Percentiles rank a stretch among this genome's conserved stretches.
Evolutionary conservation across 1,140 invertebrate genomes (phyloP).

Genomic region (Notospermus geniculatus): DNA sequence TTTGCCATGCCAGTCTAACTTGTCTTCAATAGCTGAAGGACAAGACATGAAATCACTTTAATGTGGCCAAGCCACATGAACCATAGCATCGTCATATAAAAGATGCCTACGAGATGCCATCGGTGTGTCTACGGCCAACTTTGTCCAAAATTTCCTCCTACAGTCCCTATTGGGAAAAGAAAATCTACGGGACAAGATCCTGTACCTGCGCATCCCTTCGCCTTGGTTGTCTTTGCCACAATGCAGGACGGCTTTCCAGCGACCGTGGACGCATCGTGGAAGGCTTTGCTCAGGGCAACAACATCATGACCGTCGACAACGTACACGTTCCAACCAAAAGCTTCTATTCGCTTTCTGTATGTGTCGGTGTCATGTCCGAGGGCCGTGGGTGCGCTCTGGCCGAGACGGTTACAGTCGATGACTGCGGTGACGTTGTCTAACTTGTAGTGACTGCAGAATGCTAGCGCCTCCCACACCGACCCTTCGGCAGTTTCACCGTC

Average conservation of each 20-base stretch:
- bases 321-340: slow-evolving; percentile 87
- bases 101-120: no score
- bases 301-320: slow-evolving; percentile 97
- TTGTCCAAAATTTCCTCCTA: no score
- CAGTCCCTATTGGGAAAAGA: no score
- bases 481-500: slow-evolving; percentile 99
- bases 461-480: slow-evolving; percentile 95
- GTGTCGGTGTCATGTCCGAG: slow-evolving; percentile 89
- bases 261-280: slow-evolving; percentile 69
- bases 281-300: slow-evolving; percentile 75
- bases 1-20: slow-evolving; percentile 97
- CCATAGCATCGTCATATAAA: no score
- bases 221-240: slow-evolving; percentile 95
- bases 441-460: slow-evolving; percentile 92
- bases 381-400: slow-evolving; percentile 91
- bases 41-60: no score
- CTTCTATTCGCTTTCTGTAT: slow-evolving; percentile 82
- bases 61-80: no score
- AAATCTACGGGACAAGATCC: no score
- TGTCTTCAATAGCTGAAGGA: slow-evolving; percentile 78
- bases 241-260: slow-evolving; percentile 88
- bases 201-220: slow-evolving; percentile 70
- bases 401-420: slow-evolving; percentile 95
- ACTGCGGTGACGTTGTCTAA: slow-evolving; percentile 97
- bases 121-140: no score